These are phyloP conservation scores for Oedothorax gibbosus DNA, from an alignment of 1,140 invertebrate species.

Conservation along the genomic window DNA sequence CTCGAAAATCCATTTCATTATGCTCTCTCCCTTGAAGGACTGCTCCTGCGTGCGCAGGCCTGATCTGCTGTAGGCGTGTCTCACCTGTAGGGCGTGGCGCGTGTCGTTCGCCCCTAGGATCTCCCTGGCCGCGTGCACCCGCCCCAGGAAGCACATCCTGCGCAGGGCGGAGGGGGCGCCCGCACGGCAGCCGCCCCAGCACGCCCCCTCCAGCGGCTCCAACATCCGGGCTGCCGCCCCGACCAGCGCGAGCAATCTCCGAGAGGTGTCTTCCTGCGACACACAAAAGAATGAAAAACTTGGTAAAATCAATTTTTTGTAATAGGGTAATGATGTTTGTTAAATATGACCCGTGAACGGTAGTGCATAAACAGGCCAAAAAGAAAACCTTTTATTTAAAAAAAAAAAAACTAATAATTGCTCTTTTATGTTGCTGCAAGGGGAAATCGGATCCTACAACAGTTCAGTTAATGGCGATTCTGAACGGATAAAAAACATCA, in stretches of 20 bases:
- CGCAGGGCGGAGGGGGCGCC: not conserved
- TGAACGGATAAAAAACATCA: not conserved
- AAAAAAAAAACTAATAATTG: too few species aligned
- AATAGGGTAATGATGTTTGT: too few species aligned
- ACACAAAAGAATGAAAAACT: too few species aligned
- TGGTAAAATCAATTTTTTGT: too few species aligned
- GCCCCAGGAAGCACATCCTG: slow-evolving; percentile 38
- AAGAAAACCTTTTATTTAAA: too few species aligned
- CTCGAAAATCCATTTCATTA: too few species aligned
- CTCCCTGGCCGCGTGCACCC: slow-evolving; percentile 22
- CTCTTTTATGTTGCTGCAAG: not conserved
- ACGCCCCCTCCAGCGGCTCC: not conserved
- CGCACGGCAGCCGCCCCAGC: not conserved
- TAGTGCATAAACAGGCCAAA: too few species aligned
- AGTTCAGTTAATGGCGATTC: not conserved
- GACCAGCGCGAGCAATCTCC: too few species aligned
- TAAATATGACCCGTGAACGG: too few species aligned
- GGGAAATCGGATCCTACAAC: not conserved
- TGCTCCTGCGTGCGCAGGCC: too few species aligned
- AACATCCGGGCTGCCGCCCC: not conserved
- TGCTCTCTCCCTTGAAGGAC: too few species aligned
- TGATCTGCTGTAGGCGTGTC: not conserved
- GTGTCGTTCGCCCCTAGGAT: not conserved
- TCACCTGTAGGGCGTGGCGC: not conserved
- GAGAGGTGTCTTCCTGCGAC: too few species aligned